A percentile compares a stretch with the other conserved stretches of the same genome.
Conservation (phyloP, 2,797 vertebrate genomes). For the Epinephelus coioides region DNA sequence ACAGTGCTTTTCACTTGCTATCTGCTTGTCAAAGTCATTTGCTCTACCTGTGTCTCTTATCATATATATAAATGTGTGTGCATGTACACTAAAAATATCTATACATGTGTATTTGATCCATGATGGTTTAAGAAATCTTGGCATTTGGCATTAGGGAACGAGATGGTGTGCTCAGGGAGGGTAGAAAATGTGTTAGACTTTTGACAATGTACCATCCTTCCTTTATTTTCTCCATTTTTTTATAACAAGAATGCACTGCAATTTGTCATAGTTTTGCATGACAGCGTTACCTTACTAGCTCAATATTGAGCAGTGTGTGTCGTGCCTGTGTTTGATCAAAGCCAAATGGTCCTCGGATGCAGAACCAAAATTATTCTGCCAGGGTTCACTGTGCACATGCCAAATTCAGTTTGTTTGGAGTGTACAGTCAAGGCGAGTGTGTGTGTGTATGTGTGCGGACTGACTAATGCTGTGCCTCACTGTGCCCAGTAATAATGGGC, state of each 20-base stretch:
- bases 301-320: conserved; percentile 11
- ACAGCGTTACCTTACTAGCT: conserved; percentile 15
- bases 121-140: neutral
- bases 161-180: neutral
- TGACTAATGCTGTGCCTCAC: conserved; percentile 8
- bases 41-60: neutral
- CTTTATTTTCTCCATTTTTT: neutral
- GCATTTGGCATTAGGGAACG: neutral
- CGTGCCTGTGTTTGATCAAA: neutral
- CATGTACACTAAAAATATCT: too few relatives aligned
- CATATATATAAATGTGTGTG: neutral
- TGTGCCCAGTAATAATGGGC: conserved; percentile 20
- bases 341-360: conserved; percentile 14
- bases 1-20: neutral
- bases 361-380: conserved; percentile 31
- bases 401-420: conserved; percentile 30
- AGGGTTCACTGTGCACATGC: conserved; percentile 24
- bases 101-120: neutral
- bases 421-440: neutral
- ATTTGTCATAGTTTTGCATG: conserved; percentile 28
- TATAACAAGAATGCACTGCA: neutral
- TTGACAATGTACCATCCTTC: neutral
- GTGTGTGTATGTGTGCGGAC: neutral
- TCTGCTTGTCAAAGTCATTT: neutral
- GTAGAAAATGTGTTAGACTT: neutral